Evolutionary conservation across 2,797 vertebrate genomes (phyloP).

Genomic region (Chaetodon trifasciatus): DNA sequence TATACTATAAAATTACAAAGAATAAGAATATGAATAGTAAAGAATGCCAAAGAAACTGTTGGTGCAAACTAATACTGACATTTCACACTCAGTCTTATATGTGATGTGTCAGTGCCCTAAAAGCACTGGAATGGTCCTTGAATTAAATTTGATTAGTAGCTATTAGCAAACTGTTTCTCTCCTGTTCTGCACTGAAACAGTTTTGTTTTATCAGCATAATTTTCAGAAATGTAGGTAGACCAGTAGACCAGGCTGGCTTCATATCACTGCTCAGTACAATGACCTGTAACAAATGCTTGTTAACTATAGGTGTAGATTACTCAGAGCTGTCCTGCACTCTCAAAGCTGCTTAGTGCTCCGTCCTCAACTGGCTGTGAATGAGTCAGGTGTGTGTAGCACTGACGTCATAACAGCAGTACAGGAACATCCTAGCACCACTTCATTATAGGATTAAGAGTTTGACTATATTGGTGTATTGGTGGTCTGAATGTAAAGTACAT

Average conservation of each 20-base stretch:
- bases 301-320: constrained; percentile 12
- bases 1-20: background rate
- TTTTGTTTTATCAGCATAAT: background rate
- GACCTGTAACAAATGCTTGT: constrained; percentile 3
- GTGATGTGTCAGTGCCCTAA: background rate
- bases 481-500: background rate
- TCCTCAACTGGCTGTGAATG: constrained; percentile 47
- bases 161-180: background rate
- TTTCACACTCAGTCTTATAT: background rate
- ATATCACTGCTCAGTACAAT: background rate
- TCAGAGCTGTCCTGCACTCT: constrained; percentile 16
- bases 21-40: background rate
- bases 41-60: background rate
- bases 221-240: background rate
- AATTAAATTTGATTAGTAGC: background rate
- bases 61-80: background rate
- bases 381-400: constrained; percentile 37
- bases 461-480: constrained; percentile 29
- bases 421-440: constrained; percentile 82
- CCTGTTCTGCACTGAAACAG: background rate
- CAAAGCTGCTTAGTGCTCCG: constrained; percentile 59
- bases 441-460: constrained; percentile 75
- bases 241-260: background rate
- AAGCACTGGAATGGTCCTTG: background rate
- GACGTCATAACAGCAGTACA: constrained; percentile 63